phyloP scores from a whole-genome alignment of 2,113 vertebrate species.

The Phainopepla nitens region DNA sequence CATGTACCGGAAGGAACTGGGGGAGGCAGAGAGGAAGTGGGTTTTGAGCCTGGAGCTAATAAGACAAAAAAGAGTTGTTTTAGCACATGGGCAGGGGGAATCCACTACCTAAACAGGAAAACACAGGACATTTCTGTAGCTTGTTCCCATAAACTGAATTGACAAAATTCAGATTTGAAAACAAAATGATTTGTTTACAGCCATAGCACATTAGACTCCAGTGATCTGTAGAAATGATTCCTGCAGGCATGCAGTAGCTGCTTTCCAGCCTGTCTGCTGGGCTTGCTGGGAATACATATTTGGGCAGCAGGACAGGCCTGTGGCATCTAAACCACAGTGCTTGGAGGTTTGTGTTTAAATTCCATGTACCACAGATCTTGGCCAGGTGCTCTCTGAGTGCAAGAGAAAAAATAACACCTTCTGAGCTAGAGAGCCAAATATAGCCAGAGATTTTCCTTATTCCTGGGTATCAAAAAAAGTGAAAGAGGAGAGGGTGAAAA shows the following conservation, averaged over 20 bases:
- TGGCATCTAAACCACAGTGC: neutral
- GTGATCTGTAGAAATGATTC: neutral
- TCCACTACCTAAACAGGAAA: neutral
- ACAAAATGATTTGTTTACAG: neutral
- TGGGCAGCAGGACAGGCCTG: neutral
- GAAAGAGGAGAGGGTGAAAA: neutral
- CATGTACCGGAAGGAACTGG: neutral
- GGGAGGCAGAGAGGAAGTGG: neutral
- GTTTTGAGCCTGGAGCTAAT: neutral
- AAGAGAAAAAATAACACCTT: neutral
- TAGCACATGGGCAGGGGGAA: neutral
- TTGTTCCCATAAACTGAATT: neutral
- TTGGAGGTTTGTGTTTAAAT: constrained; percentile 9
- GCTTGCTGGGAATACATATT: neutral
- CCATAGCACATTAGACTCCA: neutral
- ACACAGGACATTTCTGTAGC: neutral
- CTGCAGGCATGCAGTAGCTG: neutral
- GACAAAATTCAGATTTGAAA: neutral
- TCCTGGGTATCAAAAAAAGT: neutral
- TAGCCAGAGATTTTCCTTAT: neutral
- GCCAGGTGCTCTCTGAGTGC: neutral
- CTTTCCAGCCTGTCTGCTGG: neutral
- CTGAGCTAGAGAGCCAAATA: neutral
- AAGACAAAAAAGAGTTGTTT: neutral
- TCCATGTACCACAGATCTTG: neutral